Evolutionary conservation across 2,113 vertebrate genomes (phyloP).

Genomic region (Paraplagusia blochii): DNA sequence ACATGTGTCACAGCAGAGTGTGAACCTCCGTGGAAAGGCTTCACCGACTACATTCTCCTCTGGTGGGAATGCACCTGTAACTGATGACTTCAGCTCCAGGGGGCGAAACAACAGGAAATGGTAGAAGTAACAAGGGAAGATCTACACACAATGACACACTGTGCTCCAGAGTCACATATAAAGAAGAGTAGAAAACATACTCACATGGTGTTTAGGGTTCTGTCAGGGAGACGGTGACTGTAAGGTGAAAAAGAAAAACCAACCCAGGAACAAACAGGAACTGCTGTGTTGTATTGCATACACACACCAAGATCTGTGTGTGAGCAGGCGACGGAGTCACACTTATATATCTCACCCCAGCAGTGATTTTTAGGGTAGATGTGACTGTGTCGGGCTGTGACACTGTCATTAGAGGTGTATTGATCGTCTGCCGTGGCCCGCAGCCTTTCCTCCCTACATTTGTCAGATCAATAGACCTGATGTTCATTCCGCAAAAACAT

Average conservation of each 20-base stretch:
- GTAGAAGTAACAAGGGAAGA: not conserved
- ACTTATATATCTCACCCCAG: slow-evolving; percentile 70
- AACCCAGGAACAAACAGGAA: not conserved
- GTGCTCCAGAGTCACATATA: not conserved
- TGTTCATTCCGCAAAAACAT: slow-evolving; percentile 58
- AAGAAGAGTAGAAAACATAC: slow-evolving; percentile 20
- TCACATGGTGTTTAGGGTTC: slow-evolving; percentile 22
- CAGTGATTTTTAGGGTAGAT: slow-evolving; percentile 33
- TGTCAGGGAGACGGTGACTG: not conserved
- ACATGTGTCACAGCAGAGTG: not conserved
- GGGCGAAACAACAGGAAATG: not conserved
- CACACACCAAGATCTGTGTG: slow-evolving; percentile 18
- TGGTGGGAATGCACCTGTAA: too few relatives aligned
- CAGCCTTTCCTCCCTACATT: slow-evolving; percentile 77
- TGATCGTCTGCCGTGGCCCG: slow-evolving; percentile 71
- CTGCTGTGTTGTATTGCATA: not conserved
- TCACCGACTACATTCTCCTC: not conserved
- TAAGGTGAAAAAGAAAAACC: not conserved
- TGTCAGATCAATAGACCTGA: slow-evolving; percentile 76
- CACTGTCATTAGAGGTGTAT: slow-evolving; percentile 77
- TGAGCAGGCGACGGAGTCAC: slow-evolving; percentile 38
- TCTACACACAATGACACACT: not conserved
- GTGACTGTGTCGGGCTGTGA: too few relatives aligned
- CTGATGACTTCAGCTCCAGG: too few relatives aligned
- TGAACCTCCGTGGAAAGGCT: not conserved